Evolutionary conservation across 2,888 invertebrate species (phyloP).

Genomic region (Ectemnius continuus): DNA sequence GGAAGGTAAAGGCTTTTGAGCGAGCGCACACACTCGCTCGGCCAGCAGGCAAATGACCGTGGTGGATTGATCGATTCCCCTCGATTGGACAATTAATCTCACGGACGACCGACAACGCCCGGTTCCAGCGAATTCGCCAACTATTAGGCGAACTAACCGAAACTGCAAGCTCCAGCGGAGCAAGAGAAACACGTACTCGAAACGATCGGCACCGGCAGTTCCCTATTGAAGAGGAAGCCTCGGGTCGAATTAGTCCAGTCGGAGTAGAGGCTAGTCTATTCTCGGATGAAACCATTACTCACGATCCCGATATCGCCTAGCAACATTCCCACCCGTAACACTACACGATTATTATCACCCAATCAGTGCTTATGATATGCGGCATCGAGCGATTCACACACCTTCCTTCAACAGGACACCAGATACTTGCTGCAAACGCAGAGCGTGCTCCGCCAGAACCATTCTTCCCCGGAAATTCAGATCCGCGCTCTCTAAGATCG

Average conservation of each 20-base stretch:
- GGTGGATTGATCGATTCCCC: conserved; percentile 40
- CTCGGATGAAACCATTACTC: too few species aligned
- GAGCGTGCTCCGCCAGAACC: conserved; percentile 43
- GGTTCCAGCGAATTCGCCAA: conserved; percentile 41
- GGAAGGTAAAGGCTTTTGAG: conserved; percentile 20
- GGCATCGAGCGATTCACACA: conserved; percentile 19
- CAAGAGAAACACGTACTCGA: too few species aligned
- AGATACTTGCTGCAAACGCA: conserved; percentile 53
- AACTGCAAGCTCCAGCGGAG: too few species aligned
- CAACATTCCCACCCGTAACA: too few species aligned
- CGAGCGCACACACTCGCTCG: conserved; percentile 2
- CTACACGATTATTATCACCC: too few species aligned
- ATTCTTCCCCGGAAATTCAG: conserved; percentile 18
- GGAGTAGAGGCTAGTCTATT: too few species aligned
- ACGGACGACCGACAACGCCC: conserved; percentile 32
- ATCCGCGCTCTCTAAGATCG: too few species aligned
- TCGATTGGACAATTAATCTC: conserved; percentile 40
- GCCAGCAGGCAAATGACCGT: conserved; percentile 37
- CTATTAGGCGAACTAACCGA: conserved; percentile 7
- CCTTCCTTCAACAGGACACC: conserved; percentile 60
- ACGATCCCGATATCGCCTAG: too few species aligned
- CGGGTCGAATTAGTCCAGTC: too few species aligned
- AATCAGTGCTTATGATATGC: too few species aligned
- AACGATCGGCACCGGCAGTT: too few species aligned
- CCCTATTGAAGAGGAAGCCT: too few species aligned